A percentile compares a stretch with the other conserved stretches of the same genome.
phyloP scores from a whole-genome alignment of 1,140 invertebrate species.

The Eubasilissa regina region DNA sequence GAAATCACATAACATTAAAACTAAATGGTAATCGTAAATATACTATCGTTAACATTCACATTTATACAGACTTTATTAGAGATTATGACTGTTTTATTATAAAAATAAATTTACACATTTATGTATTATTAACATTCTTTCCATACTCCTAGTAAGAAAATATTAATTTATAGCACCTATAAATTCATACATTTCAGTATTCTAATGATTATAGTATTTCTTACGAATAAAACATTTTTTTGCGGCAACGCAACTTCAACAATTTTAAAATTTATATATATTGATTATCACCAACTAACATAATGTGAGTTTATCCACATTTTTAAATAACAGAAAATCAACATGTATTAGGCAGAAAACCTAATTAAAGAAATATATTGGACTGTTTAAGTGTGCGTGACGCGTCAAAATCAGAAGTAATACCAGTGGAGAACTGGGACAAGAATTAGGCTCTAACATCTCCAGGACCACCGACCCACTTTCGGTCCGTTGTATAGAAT shows the following conservation, averaged over 20 bases:
- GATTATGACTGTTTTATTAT: constrained; percentile 40
- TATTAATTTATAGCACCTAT: constrained; percentile 19
- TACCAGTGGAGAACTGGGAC: too few relatives aligned
- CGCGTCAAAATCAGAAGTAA: too few relatives aligned
- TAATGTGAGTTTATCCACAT: not conserved
- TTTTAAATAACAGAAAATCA: too few relatives aligned
- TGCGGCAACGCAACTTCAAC: not conserved
- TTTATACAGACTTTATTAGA: constrained; percentile 37
- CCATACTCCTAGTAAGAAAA: not conserved
- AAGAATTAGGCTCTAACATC: too few relatives aligned
- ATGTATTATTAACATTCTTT: constrained; percentile 6
- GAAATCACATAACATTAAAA: not conserved
- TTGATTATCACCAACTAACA: not conserved
- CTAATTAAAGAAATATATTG: too few relatives aligned
- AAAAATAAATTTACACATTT: constrained; percentile 29
- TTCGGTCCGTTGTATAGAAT: too few relatives aligned
- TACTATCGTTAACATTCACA: constrained; percentile 29
- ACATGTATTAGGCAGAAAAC: too few relatives aligned
- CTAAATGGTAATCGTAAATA: constrained; percentile 18
- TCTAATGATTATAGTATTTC: not conserved
- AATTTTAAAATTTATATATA: not conserved
- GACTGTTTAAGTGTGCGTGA: too few relatives aligned
- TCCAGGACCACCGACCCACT: too few relatives aligned
- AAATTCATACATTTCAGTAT: constrained; percentile 18
- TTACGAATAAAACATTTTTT: not conserved